Evolutionary conservation across 2,797 vertebrate species (phyloP), one percentile per base, ranked within the genome.

Genomic region (Thunnus albacares): DNA sequence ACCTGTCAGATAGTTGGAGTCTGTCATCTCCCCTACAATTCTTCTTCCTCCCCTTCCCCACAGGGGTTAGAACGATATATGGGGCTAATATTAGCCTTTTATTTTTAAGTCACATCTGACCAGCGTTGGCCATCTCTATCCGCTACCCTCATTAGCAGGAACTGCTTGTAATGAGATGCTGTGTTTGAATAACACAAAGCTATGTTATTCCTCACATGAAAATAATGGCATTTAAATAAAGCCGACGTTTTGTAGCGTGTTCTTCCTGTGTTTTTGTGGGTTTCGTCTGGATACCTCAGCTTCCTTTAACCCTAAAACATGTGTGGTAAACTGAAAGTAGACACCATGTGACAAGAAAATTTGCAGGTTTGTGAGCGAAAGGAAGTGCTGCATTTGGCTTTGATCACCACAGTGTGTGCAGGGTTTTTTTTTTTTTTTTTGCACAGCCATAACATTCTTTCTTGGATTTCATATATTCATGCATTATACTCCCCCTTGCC

Each of bases 61-160:
- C 94, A 77, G 85, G 96, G 96, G 95, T 96, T 95, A 93, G 91
- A 96, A 94, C 90, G 90, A 94, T 95, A 95, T 96, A 95, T 38
- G 38, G 51, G 58, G 81, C 83, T 87, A 86, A 88, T 87, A 82
- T 97, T 97, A 96, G 96, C 96, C 94, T 95, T 90, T 95, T 96
- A 96, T 94, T 81, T 83, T 82, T 74, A 83, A 84, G 68, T 80
- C 74, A 69, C 51, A 62, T 75, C 78, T 87, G 86, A 90, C 87
- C 82, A 80, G 63, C 72, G 69, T 79, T 79, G 75, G 51, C 82
- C 64, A 18, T 74, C 24, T 26, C 15, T 56, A 66, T 26, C 66
- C 51, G 52, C 60, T 10, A 4, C 60, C 33, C 43, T 87, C 75
- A 85, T 83, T 78, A 79, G 70, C 75, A 61, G 33, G 61, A 69